Percentiles rank a stretch among this genome's conserved stretches.
These are phyloP conservation scores for Knipowitschia caucasica DNA, from an alignment of 2,797 vertebrate genomes.

Conservation along the genomic window DNA sequence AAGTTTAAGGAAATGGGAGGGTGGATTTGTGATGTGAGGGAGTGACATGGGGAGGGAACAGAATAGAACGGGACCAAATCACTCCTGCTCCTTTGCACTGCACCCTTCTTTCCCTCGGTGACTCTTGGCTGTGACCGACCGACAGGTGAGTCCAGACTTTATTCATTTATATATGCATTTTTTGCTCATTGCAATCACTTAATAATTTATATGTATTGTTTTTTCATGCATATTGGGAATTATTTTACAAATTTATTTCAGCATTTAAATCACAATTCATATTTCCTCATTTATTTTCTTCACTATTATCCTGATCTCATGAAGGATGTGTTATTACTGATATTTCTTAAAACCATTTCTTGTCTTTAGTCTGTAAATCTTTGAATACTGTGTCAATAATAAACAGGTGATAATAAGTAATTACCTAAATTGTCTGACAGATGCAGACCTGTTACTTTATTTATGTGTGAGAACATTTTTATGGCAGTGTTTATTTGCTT, in stretches of 20 bases:
- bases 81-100: constrained; percentile 44
- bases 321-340: background rate
- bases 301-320: background rate
- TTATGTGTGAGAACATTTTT: constrained; percentile 60
- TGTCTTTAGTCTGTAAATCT: constrained; percentile 1
- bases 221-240: background rate
- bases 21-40: constrained; percentile 53
- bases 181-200: background rate
- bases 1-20: constrained; percentile 53
- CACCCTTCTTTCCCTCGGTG: constrained; percentile 46
- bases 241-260: background rate
- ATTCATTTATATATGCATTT: background rate
- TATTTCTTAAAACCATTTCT: constrained; percentile 10
- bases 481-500: constrained; percentile 66
- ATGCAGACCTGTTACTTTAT: constrained; percentile 33
- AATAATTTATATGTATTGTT: background rate
- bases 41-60: constrained; percentile 66
- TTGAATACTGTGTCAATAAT: background rate
- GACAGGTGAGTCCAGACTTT: constrained; percentile 57
- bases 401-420: constrained; percentile 35
- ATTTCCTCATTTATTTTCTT: background rate
- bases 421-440: constrained; percentile 32
- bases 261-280: background rate
- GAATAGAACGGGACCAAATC: constrained; percentile 59
- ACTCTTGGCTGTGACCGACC: constrained; percentile 56